A percentile compares a stretch with the other conserved stretches of the same genome.
Conservation (phyloP, 2,797 vertebrate species). For the Chiropotes sagulatus region DNA sequence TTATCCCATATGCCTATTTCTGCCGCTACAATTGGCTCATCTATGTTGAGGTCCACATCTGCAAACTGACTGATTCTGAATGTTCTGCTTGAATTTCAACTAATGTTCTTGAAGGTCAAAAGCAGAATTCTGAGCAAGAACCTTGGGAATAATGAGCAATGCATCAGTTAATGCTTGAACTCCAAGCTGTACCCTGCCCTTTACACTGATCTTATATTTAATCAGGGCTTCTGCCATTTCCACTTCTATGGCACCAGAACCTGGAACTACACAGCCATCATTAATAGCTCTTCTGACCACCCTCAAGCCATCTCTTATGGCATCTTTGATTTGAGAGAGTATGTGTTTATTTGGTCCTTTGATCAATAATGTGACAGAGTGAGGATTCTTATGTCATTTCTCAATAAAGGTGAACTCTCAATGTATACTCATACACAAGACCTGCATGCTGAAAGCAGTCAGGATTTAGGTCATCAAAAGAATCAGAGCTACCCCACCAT, state of each 20-base stretch:
- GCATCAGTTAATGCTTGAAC: constrained; percentile 96
- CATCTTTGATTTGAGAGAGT: not conserved
- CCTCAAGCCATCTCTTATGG: not conserved
- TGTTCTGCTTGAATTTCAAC: constrained; percentile 94
- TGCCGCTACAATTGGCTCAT: constrained; percentile 92
- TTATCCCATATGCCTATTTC: constrained; percentile 95
- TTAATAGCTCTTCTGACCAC: not conserved
- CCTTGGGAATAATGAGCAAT: constrained; percentile 94
- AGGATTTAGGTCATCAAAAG: not conserved
- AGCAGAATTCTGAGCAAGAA: constrained; percentile 94
- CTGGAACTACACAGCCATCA: constrained; percentile 86
- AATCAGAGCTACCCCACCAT: not conserved
- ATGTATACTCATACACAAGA: not conserved
- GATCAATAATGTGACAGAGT: not conserved
- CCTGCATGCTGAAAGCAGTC: not conserved
- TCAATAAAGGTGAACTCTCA: not conserved
- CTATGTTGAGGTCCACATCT: constrained; percentile 92
- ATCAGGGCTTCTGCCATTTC: constrained; percentile 83
- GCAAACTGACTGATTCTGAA: constrained; percentile 89
- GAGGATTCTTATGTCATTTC: not conserved
- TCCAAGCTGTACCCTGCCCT: constrained; percentile 93
- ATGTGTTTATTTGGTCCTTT: not conserved
- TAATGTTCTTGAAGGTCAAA: constrained; percentile 92
- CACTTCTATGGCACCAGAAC: constrained; percentile 92
- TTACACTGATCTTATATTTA: constrained; percentile 90